Evolutionary conservation across 1,140 invertebrate species (phyloP), one percentile per base, ranked within the genome.

Genomic region (Zaprionus tsacasi): DNA sequence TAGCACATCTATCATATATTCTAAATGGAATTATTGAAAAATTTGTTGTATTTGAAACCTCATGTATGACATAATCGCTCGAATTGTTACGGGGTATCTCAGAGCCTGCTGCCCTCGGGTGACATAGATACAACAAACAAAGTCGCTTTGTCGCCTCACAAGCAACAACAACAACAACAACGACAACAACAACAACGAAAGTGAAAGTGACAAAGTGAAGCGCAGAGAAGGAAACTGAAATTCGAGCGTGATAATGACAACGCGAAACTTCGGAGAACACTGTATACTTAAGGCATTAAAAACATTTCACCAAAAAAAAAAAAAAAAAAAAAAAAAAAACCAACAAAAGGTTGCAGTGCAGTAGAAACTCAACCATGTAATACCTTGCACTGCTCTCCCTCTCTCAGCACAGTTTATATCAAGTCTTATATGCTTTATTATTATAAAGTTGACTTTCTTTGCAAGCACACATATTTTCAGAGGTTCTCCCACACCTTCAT

Each of bases 221-320:
- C 71, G 58, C 57, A 56, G 78, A 66, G 85, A 58, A 82, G 79
- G 75, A 81, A 81, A 81, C 70, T 75, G 71, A 75, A 75, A 64
- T 54, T 79, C 70, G 67, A 74, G 65, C 61, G 65, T 55, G 83
- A 70, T 85, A 89, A 80, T 83, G 80, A 88, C 83, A 89, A 88
- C 83, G 85, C 70, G 70, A 68, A 55, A 64, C 65, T 50, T 30
- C 59, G 69, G 48, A 67, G 63, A 76, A 55, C 48, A 25, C 68
- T 79, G 80, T 83, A 67, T 89, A 89, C 79, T 88, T 81, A 89
- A 83, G 35, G 74, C 70, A 87, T 89, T 81, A 89, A 88, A 78
- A 59, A 56, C 65, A 78, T 67, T 77, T 73, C 54, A 78, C 33
- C 43, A 71, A 57, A 78, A 72, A 58, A 55, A 52, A 66, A 48